Percentiles rank a stretch among this genome's conserved stretches.
These are phyloP conservation scores for Ivindomyrus marchei DNA, from an alignment of 2,113 vertebrate species.

Conservation along the genomic window DNA sequence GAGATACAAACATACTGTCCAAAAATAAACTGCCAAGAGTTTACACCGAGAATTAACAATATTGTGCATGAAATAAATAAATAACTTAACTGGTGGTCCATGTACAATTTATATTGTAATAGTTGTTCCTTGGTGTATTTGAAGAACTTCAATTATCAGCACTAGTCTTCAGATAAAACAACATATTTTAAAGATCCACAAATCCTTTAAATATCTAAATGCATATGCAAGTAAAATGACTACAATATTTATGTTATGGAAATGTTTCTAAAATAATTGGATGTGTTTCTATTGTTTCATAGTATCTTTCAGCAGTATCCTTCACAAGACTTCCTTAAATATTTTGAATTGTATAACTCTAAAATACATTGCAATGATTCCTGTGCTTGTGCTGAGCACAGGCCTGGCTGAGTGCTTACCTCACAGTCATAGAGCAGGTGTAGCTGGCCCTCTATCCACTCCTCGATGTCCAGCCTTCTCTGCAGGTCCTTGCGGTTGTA, in stretches of 20 bases:
- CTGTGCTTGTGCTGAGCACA: neutral
- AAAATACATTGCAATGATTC: neutral
- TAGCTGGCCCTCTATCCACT: constrained; percentile 84
- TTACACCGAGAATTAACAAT: neutral
- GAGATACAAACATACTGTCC: neutral
- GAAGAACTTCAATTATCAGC: neutral
- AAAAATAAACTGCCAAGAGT: neutral
- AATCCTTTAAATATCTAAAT: no score
- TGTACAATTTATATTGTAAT: neutral
- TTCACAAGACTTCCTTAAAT: no score
- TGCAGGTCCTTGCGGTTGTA: constrained; percentile 91
- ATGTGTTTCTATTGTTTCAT: no score
- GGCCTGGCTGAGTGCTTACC: constrained; percentile 49
- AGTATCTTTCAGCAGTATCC: no score
- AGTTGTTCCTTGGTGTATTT: neutral
- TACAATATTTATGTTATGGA: no score
- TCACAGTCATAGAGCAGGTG: constrained; percentile 85
- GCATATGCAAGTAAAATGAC: no score
- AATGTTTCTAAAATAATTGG: no score
- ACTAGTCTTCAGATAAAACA: neutral
- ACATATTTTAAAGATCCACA: neutral
- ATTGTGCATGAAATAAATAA: neutral
- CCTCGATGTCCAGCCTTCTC: constrained; percentile 85
- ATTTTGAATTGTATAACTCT: neutral
- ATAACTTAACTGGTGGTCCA: neutral